Evolutionary conservation across 2,888 invertebrate genomes (phyloP).

Genomic region (Orchesellides sinensis): DNA sequence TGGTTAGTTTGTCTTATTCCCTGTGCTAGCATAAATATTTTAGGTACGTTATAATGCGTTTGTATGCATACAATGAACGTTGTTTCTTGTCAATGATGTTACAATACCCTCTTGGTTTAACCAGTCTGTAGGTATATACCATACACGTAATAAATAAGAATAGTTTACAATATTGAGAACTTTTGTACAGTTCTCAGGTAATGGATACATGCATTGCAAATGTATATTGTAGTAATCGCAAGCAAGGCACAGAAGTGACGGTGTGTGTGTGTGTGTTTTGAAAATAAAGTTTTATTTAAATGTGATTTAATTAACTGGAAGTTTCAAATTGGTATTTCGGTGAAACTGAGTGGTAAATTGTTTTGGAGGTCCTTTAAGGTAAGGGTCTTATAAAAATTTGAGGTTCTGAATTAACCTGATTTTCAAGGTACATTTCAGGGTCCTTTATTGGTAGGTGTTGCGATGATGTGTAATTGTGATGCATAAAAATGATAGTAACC

Average conservation of each 20-base stretch:
- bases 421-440: constrained; percentile 50
- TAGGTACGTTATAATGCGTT: no score
- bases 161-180: constrained; percentile 14
- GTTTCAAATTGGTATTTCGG: background rate
- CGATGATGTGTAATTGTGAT: no score
- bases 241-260: constrained; percentile 46
- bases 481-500: no score
- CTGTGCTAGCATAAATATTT: no score
- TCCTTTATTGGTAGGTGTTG: constrained; percentile 22
- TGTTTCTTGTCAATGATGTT: constrained; percentile 18
- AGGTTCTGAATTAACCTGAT: background rate
- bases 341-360: constrained; percentile 8
- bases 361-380: constrained; percentile 53
- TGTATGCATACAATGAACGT: constrained; percentile 2
- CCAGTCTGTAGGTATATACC: constrained; percentile 25
- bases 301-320: constrained; percentile 27
- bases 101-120: constrained; percentile 35
- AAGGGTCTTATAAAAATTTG: constrained; percentile 7
- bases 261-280: constrained; percentile 31
- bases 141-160: constrained; percentile 29
- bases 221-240: constrained; percentile 28
- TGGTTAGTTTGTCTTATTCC: no score
- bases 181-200: constrained; percentile 11
- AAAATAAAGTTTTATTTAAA: constrained; percentile 18
- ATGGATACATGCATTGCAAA: constrained; percentile 24